phyloP scores from a whole-genome alignment of 2,797 vertebrate genomes.

The Numenius phaeopus region DNA sequence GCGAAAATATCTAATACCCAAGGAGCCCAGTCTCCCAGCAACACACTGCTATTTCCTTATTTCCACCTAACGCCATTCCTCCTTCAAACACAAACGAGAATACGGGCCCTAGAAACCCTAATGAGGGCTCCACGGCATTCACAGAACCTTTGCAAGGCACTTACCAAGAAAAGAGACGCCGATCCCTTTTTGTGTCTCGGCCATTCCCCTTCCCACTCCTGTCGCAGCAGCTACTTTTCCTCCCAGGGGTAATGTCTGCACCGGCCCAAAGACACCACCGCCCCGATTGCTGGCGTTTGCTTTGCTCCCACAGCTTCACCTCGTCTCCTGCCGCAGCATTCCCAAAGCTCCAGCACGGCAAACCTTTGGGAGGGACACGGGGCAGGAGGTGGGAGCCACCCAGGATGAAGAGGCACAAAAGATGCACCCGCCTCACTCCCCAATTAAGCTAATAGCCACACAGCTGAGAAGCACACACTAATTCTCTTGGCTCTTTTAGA shows the following conservation, averaged over 20 bases:
- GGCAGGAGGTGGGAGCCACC: background rate
- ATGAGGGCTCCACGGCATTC: background rate
- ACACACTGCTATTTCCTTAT: background rate
- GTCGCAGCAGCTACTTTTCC: fast-evolving
- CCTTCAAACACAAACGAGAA: background rate
- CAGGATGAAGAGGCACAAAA: background rate
- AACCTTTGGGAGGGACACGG: background rate
- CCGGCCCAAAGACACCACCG: background rate
- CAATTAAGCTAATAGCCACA: background rate
- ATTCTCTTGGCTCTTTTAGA: background rate
- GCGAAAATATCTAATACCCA: background rate
- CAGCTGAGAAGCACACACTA: background rate
- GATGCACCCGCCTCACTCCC: background rate
- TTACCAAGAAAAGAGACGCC: background rate
- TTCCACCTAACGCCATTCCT: background rate
- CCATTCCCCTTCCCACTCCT: background rate
- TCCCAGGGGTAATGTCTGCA: background rate
- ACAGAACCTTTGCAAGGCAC: background rate
- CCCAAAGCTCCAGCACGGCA: conserved; percentile 17
- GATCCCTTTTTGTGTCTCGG: fast-evolving
- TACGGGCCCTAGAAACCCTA: background rate
- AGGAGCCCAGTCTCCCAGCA: conserved; percentile 42
- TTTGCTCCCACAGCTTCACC: background rate
- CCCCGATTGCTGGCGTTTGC: background rate
- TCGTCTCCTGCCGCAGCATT: background rate